phyloP scores from a whole-genome alignment of 1,140 invertebrate genomes.

The Musca domestica region DNA sequence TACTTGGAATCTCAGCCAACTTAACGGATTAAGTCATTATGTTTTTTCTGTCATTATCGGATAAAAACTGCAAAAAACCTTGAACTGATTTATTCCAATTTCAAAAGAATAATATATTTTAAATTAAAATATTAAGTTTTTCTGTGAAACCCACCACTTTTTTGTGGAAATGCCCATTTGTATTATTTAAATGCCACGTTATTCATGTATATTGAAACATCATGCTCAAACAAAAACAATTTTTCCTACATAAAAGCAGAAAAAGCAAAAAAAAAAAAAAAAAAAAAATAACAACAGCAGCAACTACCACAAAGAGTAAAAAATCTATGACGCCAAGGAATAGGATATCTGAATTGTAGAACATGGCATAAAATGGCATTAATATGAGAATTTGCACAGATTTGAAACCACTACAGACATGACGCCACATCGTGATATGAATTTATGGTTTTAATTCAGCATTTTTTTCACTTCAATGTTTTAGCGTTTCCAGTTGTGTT shows the following conservation, averaged over 20 bases:
- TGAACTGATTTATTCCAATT: too few species aligned
- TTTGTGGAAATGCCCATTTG: not conserved
- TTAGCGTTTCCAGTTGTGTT: too few species aligned
- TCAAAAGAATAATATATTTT: too few species aligned
- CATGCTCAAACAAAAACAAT: constrained; percentile 1
- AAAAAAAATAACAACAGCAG: too few species aligned
- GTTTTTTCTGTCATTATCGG: too few species aligned
- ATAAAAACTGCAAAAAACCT: too few species aligned
- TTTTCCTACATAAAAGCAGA: not conserved
- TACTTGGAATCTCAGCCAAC: too few species aligned
- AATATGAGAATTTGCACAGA: constrained; percentile 17
- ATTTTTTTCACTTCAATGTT: not conserved
- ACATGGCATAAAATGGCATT: constrained; percentile 14
- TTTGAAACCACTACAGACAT: constrained; percentile 16
- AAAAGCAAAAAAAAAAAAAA: not conserved
- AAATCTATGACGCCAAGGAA: too few species aligned
- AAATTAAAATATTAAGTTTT: too few species aligned
- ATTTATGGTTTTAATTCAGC: constrained; percentile 15
- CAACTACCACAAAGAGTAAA: too few species aligned
- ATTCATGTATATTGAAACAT: constrained; percentile 4
- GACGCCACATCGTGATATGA: constrained; percentile 18
- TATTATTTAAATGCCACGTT: not conserved
- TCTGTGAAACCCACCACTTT: not conserved
- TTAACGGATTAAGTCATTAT: too few species aligned
- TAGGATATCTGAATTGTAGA: constrained; percentile 1